phyloP scores from a whole-genome alignment of 2,888 invertebrate species.

The Chrysolina oricalcia region DNA sequence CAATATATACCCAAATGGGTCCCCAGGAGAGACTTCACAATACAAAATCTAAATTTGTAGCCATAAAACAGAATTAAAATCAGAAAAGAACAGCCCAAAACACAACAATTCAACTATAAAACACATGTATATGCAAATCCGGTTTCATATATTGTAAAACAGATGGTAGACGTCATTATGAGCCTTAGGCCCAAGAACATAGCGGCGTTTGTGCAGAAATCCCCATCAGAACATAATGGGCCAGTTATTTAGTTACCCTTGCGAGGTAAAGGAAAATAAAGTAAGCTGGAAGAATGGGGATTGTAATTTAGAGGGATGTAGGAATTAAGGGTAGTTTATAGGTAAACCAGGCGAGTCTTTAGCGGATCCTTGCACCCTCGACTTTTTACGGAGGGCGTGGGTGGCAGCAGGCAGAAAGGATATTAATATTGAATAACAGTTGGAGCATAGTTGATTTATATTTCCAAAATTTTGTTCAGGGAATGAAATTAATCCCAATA shows the following conservation, averaged over 20 bases:
- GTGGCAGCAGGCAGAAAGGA: slow-evolving; percentile 2
- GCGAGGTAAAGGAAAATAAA: slow-evolving; percentile 70
- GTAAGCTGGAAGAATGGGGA: slow-evolving; percentile 73
- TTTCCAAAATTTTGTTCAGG: neutral
- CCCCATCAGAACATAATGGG: slow-evolving; percentile 70
- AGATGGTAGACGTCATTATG: slow-evolving; percentile 61
- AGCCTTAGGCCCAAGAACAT: slow-evolving; percentile 50
- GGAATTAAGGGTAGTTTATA: slow-evolving; percentile 74
- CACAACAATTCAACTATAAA: slow-evolving; percentile 68
- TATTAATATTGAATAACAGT: slow-evolving; percentile 10
- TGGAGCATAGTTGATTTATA: slow-evolving; percentile 8
- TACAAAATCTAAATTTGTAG: slow-evolving; percentile 53
- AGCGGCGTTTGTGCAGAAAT: slow-evolving; percentile 58
- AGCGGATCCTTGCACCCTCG: slow-evolving; percentile 65
- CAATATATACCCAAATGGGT: slow-evolving; percentile 51
- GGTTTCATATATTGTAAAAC: slow-evolving; percentile 68
- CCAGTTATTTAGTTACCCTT: slow-evolving; percentile 72
- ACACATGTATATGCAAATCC: slow-evolving; percentile 71
- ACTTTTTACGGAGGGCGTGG: slow-evolving; percentile 40
- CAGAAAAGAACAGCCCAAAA: slow-evolving; percentile 65
- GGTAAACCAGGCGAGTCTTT: slow-evolving; percentile 72
- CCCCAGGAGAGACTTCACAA: slow-evolving; percentile 49
- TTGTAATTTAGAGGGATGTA: slow-evolving; percentile 74
- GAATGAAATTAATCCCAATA: neutral
- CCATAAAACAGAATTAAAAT: slow-evolving; percentile 68